Conservation (phyloP, 2,888 invertebrate species). For the Leucophenga montana region DNA sequence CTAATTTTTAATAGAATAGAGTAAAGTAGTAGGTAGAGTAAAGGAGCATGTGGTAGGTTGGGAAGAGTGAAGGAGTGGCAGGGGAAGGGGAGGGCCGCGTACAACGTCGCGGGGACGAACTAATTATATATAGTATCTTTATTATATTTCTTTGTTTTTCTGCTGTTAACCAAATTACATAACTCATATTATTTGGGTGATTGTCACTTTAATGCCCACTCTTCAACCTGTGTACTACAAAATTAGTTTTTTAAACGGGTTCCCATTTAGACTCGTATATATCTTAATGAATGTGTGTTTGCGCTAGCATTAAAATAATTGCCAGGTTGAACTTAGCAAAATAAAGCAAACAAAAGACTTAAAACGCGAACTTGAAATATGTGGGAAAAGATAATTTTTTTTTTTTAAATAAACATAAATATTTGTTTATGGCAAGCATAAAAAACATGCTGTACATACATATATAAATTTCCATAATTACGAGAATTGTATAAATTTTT, state of each 20-base stretch:
- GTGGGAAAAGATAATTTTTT: background rate
- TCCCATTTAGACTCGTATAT: background rate
- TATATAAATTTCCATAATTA: too few relatives aligned
- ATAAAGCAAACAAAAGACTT: slow-evolving; percentile 8
- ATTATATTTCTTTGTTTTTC: background rate
- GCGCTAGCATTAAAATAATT: slow-evolving; percentile 3
- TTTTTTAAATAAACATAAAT: background rate
- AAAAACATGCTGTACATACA: too few relatives aligned
- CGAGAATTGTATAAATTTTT: too few relatives aligned
- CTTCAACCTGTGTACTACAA: background rate
- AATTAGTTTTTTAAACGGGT: background rate
- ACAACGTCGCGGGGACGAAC: too few relatives aligned
- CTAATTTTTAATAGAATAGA: too few relatives aligned
- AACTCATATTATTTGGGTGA: slow-evolving; percentile 8
- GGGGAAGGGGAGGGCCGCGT: too few relatives aligned
- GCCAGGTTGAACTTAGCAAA: slow-evolving; percentile 1
- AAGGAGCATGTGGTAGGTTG: too few relatives aligned
- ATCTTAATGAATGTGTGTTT: slow-evolving; percentile 13
- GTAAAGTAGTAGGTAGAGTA: too few relatives aligned
- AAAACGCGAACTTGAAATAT: slow-evolving; percentile 18
- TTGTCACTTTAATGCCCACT: slow-evolving; percentile 8
- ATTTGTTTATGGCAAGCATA: too few relatives aligned
- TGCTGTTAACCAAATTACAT: slow-evolving; percentile 3
- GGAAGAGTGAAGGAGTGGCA: too few relatives aligned
- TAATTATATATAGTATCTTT: slow-evolving; percentile 1